Conservation (phyloP, 2,888 invertebrate species). For the Keiferia lycopersicella region DNA sequence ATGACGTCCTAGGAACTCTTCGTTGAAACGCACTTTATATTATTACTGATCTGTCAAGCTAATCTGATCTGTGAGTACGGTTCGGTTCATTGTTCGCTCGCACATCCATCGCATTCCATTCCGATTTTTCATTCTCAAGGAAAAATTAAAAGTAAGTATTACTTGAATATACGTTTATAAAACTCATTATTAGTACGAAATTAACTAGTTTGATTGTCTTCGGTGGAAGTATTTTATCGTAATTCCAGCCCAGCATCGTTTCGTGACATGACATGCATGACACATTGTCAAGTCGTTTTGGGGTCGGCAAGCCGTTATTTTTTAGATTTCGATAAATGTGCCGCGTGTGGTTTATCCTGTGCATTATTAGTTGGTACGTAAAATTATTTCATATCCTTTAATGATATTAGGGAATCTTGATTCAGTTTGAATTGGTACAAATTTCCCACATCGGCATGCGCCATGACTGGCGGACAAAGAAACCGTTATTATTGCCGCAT, state of each 20-base stretch:
- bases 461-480: not conserved
- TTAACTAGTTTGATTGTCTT: no score
- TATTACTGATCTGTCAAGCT: no score
- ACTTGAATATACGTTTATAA: no score
- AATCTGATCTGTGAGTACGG: no score
- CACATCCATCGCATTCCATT: no score
- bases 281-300: not conserved
- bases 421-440: not conserved
- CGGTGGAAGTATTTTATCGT: no score
- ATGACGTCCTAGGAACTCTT: no score
- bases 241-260: no score
- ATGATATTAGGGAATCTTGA: not conserved
- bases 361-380: not conserved
- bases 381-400: not conserved
- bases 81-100: not conserved
- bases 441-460: not conserved
- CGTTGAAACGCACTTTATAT: no score
- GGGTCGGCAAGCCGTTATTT: not conserved
- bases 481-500: constrained; percentile 5
- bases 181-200: no score
- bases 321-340: not conserved
- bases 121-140: no score
- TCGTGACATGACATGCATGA: not conserved
- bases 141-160: no score
- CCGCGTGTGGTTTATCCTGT: not conserved